Conservation (phyloP, 2,113 vertebrate genomes). For the Phalacrocorax aristotelis region DNA sequence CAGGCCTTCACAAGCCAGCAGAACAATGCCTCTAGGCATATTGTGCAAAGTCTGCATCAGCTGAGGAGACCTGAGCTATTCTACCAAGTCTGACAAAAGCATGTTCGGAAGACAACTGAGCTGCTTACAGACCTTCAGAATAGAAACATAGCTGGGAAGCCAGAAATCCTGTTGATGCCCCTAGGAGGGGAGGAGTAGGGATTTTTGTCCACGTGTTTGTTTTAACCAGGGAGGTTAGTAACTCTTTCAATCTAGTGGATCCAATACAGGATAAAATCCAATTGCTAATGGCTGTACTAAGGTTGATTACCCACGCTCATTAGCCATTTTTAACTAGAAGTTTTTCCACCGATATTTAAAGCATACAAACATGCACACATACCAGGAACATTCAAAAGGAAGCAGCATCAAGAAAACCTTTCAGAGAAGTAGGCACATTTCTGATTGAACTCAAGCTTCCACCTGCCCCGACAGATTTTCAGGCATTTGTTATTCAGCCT, state of each 20-base stretch:
- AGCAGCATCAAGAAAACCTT: not conserved
- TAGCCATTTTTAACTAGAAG: not conserved
- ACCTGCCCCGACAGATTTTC: not conserved
- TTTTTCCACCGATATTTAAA: not conserved
- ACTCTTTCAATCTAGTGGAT: not conserved
- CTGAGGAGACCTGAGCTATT: not conserved
- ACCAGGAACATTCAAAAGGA: not conserved
- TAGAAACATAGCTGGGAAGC: not conserved
- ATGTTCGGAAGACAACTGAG: not conserved
- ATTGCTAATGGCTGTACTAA: not conserved
- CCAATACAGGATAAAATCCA: not conserved
- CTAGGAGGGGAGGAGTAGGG: fast-evolving
- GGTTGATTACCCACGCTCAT: not conserved
- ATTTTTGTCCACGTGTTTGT: fast-evolving
- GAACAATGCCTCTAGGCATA: not conserved
- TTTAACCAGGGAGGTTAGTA: not conserved
- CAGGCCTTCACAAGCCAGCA: not conserved
- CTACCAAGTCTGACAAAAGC: not conserved
- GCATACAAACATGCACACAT: fast-evolving
- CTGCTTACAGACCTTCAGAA: not conserved
- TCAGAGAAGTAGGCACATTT: not conserved
- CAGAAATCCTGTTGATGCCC: not conserved
- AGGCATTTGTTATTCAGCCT: not conserved
- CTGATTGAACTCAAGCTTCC: not conserved
- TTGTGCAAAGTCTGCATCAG: not conserved